A percentile compares a stretch with the other conserved stretches of the same genome.
Conservation (phyloP, 2,113 vertebrate species). For the Chinchilla lanigera region DNA sequence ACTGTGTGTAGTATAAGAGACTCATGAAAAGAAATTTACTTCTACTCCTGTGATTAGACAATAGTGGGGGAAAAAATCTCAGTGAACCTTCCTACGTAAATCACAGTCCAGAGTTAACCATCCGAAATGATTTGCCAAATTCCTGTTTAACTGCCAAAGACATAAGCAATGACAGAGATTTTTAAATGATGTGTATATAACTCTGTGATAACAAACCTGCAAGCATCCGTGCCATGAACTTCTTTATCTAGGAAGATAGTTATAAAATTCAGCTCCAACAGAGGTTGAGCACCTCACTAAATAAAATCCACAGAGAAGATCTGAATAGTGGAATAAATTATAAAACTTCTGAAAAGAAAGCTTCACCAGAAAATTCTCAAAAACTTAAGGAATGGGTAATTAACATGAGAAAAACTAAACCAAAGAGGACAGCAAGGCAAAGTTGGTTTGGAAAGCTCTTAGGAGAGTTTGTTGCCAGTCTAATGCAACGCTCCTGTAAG, state of each 20-base stretch:
- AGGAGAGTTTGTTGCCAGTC: background rate
- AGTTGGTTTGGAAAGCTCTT: background rate
- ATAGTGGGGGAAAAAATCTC: background rate
- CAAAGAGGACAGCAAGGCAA: background rate
- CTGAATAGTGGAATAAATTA: background rate
- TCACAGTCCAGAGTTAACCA: background rate
- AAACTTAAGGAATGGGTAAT: background rate
- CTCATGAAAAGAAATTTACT: constrained; percentile 36
- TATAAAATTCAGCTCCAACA: constrained; percentile 13
- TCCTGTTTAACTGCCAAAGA: constrained; percentile 53
- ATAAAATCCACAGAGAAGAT: background rate
- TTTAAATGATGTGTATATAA: background rate
- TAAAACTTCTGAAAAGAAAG: background rate
- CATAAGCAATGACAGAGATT: background rate
- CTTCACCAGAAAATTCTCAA: background rate
- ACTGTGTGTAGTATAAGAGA: background rate
- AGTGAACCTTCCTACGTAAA: constrained; percentile 59
- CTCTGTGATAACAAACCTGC: constrained; percentile 16
- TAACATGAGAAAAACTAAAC: background rate
- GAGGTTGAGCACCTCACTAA: constrained; percentile 18
- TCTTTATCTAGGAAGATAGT: background rate
- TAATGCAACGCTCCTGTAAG: background rate
- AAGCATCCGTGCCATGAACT: background rate
- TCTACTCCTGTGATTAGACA: constrained; percentile 43
- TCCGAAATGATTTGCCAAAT: constrained; percentile 39